Conservation (phyloP, 1,140 invertebrate genomes). For the Battus philenor region DNA sequence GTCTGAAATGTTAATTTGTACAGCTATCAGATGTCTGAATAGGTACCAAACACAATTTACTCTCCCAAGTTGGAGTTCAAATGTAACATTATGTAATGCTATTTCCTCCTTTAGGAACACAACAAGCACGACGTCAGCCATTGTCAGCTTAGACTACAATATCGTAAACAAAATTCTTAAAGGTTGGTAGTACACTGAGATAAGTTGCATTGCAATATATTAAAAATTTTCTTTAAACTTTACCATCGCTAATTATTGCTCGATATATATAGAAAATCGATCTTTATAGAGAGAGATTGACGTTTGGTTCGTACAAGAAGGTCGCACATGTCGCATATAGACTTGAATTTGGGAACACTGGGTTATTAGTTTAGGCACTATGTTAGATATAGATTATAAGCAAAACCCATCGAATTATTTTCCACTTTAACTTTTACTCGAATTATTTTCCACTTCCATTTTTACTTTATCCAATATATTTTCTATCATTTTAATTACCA, state of each 20-base stretch:
- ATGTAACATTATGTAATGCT: slow-evolving; percentile 18
- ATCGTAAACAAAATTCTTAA: slow-evolving; percentile 15
- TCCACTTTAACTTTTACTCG: too few relatives aligned
- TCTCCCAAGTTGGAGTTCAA: slow-evolving; percentile 15
- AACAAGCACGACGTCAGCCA: slow-evolving; percentile 15
- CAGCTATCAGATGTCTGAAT: slow-evolving; percentile 15
- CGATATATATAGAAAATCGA: background rate
- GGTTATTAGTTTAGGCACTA: background rate
- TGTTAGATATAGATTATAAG: too few relatives aligned
- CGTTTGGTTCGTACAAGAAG: too few relatives aligned
- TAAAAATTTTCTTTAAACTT: background rate
- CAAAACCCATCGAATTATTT: too few relatives aligned
- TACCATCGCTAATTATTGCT: background rate
- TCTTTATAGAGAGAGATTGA: background rate
- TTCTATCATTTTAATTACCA: too few relatives aligned
- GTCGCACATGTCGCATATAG: too few relatives aligned
- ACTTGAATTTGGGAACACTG: background rate
- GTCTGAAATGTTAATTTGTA: background rate
- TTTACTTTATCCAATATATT: too few relatives aligned
- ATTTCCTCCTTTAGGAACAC: slow-evolving; percentile 17
- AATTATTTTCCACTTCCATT: too few relatives aligned
- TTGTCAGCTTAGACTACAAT: slow-evolving; percentile 16
- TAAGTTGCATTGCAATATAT: too few relatives aligned
- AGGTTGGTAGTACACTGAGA: background rate
- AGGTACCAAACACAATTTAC: slow-evolving; percentile 13